Evolutionary conservation across 1,140 invertebrate species (phyloP), one percentile per base, ranked within the genome.

Genomic region (Drosophila ercepeae): DNA sequence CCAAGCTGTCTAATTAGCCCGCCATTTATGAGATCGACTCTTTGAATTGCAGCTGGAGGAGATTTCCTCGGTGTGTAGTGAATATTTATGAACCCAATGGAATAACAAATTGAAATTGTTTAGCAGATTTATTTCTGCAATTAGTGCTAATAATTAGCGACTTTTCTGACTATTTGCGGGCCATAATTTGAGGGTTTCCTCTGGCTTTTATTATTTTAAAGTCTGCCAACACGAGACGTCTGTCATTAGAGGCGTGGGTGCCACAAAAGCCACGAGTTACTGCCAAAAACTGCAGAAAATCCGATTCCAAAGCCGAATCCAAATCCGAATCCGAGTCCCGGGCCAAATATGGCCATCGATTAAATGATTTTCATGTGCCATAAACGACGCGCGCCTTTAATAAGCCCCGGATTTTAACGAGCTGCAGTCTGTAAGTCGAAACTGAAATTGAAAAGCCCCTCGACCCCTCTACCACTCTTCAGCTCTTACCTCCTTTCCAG

Each of bases 291-390:
- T 69, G 76, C 76, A 42, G 59, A 54, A 61, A 58, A 65, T 61
- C 65, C 75, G 45, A 39, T 39, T 39, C 36, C 36, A 3, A 39
- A 39, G 14, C 29, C 36, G 11, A 39, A 39, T 39, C 29, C 29
- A 9, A 32, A 21, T 21, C 34, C 34, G 34, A 36, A 42, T 6
- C 39, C 39, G 16, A 42, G 16, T 42, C 39, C 39, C 14, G 67
- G 60, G 49, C 78, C 78, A 77, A 82, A 84, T 81, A 86, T 86
- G 81, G 81, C 67, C 81, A 79, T 69, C 79, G 79, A 84, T 84
- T 84, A 84, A 84, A 86, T 81, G 76, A 86, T 84, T 84, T 84
- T 84, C 81, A 84, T 84, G 81, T 81, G 81, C 81, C 81, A 84
- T 84, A 84, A 84, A 84, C 81, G 81, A 86, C 73, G 81, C 78